These are phyloP conservation scores for Channa argus DNA, from an alignment of 2,113 vertebrate species.

Conservation along the genomic window DNA sequence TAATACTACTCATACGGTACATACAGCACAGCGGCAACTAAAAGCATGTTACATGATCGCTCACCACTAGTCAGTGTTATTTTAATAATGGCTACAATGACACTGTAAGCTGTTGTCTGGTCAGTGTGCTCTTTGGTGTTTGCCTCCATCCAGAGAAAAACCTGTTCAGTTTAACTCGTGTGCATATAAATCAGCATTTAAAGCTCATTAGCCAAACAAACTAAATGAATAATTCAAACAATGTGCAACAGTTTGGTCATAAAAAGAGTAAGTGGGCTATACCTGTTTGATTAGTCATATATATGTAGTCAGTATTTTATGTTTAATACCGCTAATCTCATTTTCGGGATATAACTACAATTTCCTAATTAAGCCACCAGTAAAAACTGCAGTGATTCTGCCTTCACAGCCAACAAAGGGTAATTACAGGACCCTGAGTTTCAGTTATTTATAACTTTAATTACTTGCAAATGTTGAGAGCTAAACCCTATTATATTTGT, in stretches of 20 bases:
- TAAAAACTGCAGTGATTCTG: neutral
- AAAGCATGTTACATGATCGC: neutral
- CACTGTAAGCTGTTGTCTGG: neutral
- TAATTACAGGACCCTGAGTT: neutral
- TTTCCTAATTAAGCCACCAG: neutral
- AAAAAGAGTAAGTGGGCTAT: neutral
- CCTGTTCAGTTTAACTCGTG: too few relatives aligned
- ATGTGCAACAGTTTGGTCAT: neutral
- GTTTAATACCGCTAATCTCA: neutral
- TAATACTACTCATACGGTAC: too few relatives aligned
- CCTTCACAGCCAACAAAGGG: neutral
- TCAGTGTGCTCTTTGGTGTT: neutral
- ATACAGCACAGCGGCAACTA: too few relatives aligned
- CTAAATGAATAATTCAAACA: too few relatives aligned
- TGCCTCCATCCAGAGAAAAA: too few relatives aligned
- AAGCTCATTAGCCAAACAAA: neutral
- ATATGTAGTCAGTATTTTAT: neutral
- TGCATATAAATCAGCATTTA: too few relatives aligned
- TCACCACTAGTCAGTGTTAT: neutral
- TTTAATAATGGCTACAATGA: neutral
- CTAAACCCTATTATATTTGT: neutral
- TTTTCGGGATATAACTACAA: neutral
- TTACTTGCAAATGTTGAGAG: constrained; percentile 21
- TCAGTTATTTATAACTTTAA: constrained; percentile 5
- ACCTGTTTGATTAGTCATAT: neutral